These are phyloP conservation scores for Lagodon rhomboides DNA, from an alignment of 2,797 vertebrate genomes.

Conservation along the genomic window DNA sequence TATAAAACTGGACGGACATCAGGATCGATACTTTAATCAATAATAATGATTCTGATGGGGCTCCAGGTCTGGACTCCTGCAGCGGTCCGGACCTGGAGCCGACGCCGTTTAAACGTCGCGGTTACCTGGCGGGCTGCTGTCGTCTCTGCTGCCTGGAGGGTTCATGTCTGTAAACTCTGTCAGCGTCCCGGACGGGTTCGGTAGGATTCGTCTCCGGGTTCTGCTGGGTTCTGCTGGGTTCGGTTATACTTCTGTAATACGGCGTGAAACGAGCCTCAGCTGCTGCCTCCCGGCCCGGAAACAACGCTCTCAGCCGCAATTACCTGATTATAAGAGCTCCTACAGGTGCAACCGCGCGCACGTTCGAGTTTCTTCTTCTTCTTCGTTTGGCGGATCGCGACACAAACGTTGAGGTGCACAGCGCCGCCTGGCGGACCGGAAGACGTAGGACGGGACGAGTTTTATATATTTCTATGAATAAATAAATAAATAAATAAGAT, in stretches of 20 bases:
- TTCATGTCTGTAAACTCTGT: slow-evolving; percentile 64
- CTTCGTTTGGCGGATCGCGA: too few relatives aligned
- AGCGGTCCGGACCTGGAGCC: too few relatives aligned
- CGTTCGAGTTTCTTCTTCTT: too few relatives aligned
- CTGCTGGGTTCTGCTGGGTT: background rate
- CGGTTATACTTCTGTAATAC: slow-evolving; percentile 81
- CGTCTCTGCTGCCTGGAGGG: slow-evolving; percentile 55
- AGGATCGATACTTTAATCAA: fast-evolving
- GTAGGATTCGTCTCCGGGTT: background rate
- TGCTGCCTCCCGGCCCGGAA: background rate
- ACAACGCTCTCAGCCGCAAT: slow-evolving; percentile 55
- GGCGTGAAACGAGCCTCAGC: slow-evolving; percentile 12
- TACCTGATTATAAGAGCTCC: slow-evolving; percentile 80
- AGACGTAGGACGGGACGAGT: too few relatives aligned
- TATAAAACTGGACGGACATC: background rate
- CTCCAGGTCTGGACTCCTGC: too few relatives aligned
- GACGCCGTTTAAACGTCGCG: background rate
- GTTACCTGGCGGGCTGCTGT: slow-evolving; percentile 70
- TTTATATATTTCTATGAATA: too few relatives aligned
- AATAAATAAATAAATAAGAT: too few relatives aligned
- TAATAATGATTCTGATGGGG: background rate
- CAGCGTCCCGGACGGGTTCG: background rate
- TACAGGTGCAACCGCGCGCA: slow-evolving; percentile 55
- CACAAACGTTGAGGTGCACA: too few relatives aligned
- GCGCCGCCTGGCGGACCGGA: too few relatives aligned